These are phyloP conservation scores for Tenualosa thibaudeaui DNA, from an alignment of 2,797 vertebrate species.

Conservation along the genomic window DNA sequence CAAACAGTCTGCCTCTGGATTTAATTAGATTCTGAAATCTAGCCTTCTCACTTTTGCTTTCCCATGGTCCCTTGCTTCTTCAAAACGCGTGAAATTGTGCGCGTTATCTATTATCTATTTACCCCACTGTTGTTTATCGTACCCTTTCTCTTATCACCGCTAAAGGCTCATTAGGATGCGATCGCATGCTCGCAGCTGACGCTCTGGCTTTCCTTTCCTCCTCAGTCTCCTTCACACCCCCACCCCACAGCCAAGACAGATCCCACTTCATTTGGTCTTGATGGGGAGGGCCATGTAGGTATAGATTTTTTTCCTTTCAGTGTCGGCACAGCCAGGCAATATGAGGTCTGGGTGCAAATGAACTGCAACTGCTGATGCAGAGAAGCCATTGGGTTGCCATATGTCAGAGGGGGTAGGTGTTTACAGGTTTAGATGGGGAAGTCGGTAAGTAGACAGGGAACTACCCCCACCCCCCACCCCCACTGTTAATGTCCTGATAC, in stretches of 20 bases:
- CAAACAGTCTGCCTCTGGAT: conserved; percentile 72
- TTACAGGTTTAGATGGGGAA: conserved; percentile 52
- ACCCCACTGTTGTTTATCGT: conserved; percentile 69
- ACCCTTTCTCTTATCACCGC: conserved; percentile 67
- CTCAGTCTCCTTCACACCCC: conserved; percentile 37
- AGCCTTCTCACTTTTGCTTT: conserved; percentile 52
- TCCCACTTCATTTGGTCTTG: conserved; percentile 68
- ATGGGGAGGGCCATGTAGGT: conserved; percentile 80
- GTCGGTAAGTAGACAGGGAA: conserved; percentile 50
- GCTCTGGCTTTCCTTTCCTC: conserved; percentile 42
- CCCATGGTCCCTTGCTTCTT: conserved; percentile 67
- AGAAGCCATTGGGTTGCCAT: conserved; percentile 80
- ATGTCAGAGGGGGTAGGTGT: conserved; percentile 67
- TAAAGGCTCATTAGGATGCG: conserved; percentile 58
- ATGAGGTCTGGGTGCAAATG: conserved; percentile 99
- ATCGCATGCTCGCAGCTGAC: conserved; percentile 53
- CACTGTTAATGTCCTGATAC: not conserved
- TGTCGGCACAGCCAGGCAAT: conserved; percentile 90
- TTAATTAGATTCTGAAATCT: conserved; percentile 78
- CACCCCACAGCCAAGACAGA: conserved; percentile 53
- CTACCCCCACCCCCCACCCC: not conserved
- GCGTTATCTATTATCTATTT: conserved; percentile 76
- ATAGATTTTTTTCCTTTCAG: conserved; percentile 79
- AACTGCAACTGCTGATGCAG: conserved; percentile 96
- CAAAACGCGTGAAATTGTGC: conserved; percentile 73